Evolutionary conservation across 2,888 invertebrate species (phyloP).

Genomic region (Agriopis marginaria): DNA sequence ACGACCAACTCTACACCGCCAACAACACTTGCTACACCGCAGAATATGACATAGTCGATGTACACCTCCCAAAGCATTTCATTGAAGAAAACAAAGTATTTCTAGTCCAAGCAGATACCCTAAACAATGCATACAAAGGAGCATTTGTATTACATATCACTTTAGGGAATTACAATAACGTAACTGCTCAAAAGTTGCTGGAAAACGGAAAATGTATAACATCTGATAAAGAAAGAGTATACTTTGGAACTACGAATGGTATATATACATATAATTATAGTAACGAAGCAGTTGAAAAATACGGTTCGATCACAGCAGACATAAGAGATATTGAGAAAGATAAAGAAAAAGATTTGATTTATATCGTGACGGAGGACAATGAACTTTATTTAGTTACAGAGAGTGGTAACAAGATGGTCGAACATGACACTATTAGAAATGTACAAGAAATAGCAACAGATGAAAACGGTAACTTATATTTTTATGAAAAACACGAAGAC

Average conservation of each 20-base stretch:
- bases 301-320: slow-evolving; percentile 4
- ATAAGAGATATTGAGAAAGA: slow-evolving; percentile 11
- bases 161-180: not conserved
- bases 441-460: slow-evolving; percentile 11
- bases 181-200: not conserved
- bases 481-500: slow-evolving; percentile 7
- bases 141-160: not conserved
- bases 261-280: slow-evolving; percentile 6
- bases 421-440: slow-evolving; percentile 4
- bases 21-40: slow-evolving; percentile 7
- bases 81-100: not conserved
- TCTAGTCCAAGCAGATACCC: not conserved
- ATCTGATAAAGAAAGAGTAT: not conserved
- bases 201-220: slow-evolving; percentile 10
- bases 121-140: not conserved
- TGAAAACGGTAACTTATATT: slow-evolving; percentile 13
- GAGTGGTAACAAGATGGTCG: not conserved
- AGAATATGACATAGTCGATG: slow-evolving; percentile 7
- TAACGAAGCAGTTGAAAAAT: slow-evolving; percentile 2
- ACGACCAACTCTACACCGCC: not conserved
- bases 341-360: slow-evolving; percentile 7
- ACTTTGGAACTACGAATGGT: slow-evolving; percentile 6
- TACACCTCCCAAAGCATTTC: not conserved
- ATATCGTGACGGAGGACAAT: slow-evolving; percentile 13
- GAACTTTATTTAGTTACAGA: slow-evolving; percentile 10